Evolutionary conservation across 2,797 vertebrate genomes (phyloP).

Genomic region (Jordanella pulchra): DNA sequence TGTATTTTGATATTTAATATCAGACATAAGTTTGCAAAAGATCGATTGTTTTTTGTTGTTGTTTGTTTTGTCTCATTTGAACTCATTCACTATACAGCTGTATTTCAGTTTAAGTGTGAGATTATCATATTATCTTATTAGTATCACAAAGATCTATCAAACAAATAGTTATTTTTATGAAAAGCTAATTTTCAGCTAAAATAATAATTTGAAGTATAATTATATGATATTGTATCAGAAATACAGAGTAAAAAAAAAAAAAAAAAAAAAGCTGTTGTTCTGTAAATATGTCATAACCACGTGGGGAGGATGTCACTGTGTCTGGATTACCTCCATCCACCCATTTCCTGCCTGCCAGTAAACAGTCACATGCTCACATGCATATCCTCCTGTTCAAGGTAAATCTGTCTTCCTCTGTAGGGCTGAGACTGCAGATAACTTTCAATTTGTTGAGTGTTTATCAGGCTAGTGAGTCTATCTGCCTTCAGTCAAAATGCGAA

Average conservation of each 20-base stretch:
- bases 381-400: conserved; percentile 43
- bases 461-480: conserved; percentile 13
- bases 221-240: conserved; percentile 13
- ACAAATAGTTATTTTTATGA: background rate
- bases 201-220: conserved; percentile 8
- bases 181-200: background rate
- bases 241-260: conserved; percentile 20
- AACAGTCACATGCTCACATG: conserved; percentile 43
- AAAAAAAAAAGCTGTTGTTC: conserved; percentile 19
- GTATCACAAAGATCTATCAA: background rate
- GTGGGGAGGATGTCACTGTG: conserved; percentile 48
- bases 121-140: background rate
- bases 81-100: background rate
- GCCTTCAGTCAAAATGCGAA: conserved; percentile 9
- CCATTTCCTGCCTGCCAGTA: conserved; percentile 58
- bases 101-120: background rate
- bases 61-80: background rate
- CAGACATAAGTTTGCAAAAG: no score
- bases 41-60: no score
- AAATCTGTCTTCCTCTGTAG: conserved; percentile 16
- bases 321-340: conserved; percentile 58
- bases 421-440: conserved; percentile 2
- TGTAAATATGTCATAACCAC: conserved; percentile 43
- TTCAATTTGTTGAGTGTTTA: conserved; percentile 6
- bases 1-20: no score